Evolutionary conservation across 1,140 invertebrate genomes (phyloP).

Genomic region (Pseudomyrmex concolor): DNA sequence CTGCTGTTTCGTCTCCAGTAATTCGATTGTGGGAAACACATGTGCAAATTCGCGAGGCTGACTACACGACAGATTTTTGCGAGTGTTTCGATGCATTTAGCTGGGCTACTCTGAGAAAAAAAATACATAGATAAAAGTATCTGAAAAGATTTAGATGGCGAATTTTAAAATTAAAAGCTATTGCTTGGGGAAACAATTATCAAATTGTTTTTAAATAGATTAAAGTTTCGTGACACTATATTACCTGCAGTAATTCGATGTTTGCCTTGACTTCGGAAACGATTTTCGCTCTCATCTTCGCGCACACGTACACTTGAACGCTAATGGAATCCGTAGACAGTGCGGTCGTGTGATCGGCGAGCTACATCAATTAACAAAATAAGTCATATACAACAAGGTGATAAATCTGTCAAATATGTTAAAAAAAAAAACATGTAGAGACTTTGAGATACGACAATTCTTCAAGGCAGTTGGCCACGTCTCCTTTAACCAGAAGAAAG

Average conservation of each 20-base stretch:
- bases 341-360: conserved; percentile 87
- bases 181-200: background rate
- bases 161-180: background rate
- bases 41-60: conserved; percentile 90
- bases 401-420: too few relatives aligned
- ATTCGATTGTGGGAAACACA: conserved; percentile 89
- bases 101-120: conserved; percentile 74
- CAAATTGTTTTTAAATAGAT: conserved; percentile 18
- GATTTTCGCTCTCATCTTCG: conserved; percentile 91
- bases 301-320: conserved; percentile 88
- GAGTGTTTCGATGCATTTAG: conserved; percentile 88
- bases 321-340: conserved; percentile 83
- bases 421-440: background rate
- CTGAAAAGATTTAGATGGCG: background rate
- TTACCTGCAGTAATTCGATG: conserved; percentile 89
- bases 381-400: background rate
- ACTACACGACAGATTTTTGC: conserved; percentile 89
- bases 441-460: conserved; percentile 86
- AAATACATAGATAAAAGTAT: background rate
- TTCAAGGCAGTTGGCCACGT: conserved; percentile 88
- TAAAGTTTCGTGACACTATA: conserved; percentile 14
- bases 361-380: conserved; percentile 72
- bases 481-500: conserved; percentile 86
- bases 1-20: conserved; percentile 87
- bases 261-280: conserved; percentile 91